Evolutionary conservation across 2,888 invertebrate species (phyloP).

Genomic region (Invenusta paracnida): DNA sequence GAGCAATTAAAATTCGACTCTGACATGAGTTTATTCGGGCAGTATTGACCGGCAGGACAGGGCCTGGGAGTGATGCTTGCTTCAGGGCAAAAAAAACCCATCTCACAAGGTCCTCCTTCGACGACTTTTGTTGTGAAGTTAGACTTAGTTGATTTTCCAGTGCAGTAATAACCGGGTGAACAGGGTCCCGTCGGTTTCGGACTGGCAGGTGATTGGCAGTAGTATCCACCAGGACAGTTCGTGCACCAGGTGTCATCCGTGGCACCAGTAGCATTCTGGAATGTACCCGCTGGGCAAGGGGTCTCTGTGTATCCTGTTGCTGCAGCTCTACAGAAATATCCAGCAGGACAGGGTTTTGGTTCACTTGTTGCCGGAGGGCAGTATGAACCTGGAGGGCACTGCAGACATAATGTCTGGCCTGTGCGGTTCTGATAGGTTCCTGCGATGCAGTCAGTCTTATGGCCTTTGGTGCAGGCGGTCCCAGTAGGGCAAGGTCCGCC

Average conservation of each 20-base stretch:
- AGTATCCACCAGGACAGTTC: conserved; percentile 56
- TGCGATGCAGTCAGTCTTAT: conserved; percentile 48
- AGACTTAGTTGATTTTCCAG: background rate
- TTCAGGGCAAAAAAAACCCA: conserved; percentile 46
- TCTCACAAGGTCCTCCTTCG: background rate
- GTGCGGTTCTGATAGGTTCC: conserved; percentile 51
- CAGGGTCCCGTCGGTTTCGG: conserved; percentile 52
- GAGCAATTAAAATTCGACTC: conserved; percentile 47
- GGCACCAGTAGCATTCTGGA: conserved; percentile 53
- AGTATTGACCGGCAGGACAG: conserved; percentile 51
- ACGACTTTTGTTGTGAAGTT: background rate
- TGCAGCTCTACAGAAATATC: conserved; percentile 55
- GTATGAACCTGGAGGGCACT: conserved; percentile 54
- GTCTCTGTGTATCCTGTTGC: conserved; percentile 51
- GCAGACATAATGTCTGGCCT: conserved; percentile 49
- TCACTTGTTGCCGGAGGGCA: conserved; percentile 53
- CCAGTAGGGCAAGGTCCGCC: conserved; percentile 57
- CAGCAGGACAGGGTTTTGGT: conserved; percentile 53
- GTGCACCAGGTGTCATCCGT: conserved; percentile 51
- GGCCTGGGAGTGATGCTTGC: conserved; percentile 43
- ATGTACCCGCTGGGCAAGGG: conserved; percentile 55
- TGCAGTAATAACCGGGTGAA: conserved; percentile 50
- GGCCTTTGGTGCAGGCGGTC: conserved; percentile 43
- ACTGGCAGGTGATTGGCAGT: conserved; percentile 54
- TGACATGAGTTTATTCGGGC: conserved; percentile 42